Evolutionary conservation across 2,797 vertebrate species (phyloP).

Genomic region (Anguilla marmorata): DNA sequence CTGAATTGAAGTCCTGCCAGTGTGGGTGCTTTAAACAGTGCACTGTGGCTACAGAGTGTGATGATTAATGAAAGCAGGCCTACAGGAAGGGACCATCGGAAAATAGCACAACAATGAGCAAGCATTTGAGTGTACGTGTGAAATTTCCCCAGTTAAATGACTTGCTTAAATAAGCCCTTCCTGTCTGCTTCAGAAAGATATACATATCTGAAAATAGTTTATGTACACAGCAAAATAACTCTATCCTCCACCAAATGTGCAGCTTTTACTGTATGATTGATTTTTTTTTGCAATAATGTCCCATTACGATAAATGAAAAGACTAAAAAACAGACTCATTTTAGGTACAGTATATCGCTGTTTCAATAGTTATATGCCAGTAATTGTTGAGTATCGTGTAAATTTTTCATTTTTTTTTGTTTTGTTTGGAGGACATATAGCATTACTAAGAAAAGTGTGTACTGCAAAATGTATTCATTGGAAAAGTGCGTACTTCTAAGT

Average conservation of each 20-base stretch:
- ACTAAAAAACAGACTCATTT: too few relatives aligned
- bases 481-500: too few relatives aligned
- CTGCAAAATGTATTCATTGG: too few relatives aligned
- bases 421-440: not conserved
- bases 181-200: slow-evolving; percentile 10
- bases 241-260: not conserved
- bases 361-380: too few relatives aligned
- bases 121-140: not conserved
- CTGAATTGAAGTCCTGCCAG: not conserved
- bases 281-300: not conserved
- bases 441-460: not conserved
- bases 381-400: not conserved
- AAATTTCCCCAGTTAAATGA: not conserved
- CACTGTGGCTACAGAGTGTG: not conserved
- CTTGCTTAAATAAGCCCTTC: not conserved
- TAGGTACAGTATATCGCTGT: too few relatives aligned
- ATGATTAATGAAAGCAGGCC: not conserved
- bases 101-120: not conserved
- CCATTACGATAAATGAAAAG: not conserved
- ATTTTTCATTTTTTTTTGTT: not conserved
- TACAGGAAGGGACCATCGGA: not conserved
- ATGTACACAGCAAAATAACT: not conserved
- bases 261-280: not conserved
- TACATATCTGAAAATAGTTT: not conserved
- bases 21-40: not conserved